A percentile compares a stretch with the other conserved stretches of the same genome.
Conservation (phyloP, 2,888 invertebrate genomes). For the Drosophila melanosoma region DNA sequence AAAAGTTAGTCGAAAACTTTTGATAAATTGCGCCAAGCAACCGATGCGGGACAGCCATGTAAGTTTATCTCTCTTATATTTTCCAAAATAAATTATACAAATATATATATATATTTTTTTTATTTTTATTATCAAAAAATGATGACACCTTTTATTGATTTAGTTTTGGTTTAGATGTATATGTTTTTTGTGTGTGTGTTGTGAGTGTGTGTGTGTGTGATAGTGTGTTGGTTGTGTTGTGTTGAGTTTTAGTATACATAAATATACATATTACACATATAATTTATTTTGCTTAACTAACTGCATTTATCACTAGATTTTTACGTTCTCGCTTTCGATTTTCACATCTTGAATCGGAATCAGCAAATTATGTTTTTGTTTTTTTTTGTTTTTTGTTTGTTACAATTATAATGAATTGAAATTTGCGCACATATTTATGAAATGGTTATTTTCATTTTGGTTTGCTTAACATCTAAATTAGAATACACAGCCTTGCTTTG, state of each 20-base stretch:
- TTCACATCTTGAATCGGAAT: constrained; percentile 38
- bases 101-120: constrained; percentile 4
- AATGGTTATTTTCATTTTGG: constrained; percentile 22
- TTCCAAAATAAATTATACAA: constrained; percentile 13
- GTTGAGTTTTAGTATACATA: constrained; percentile 31
- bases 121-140: constrained; percentile 75
- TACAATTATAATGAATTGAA: constrained; percentile 14
- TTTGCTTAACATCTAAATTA: constrained; percentile 65
- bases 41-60: constrained; percentile 25
- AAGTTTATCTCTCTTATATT: constrained; percentile 42
- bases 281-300: constrained; percentile 65
- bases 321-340: constrained; percentile 75
- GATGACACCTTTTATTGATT: constrained; percentile 81
- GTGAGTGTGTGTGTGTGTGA: constrained; percentile 20
- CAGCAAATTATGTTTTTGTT: constrained; percentile 60
- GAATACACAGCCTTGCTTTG: constrained; percentile 85
- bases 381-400: constrained; percentile 32
- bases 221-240: constrained; percentile 19
- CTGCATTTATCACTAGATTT: constrained; percentile 76
- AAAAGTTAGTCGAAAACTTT: constrained; percentile 54
- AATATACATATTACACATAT: constrained; percentile 58
- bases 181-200: background rate
- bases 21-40: constrained; percentile 73
- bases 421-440: constrained; percentile 40
- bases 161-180: constrained; percentile 50